Evolutionary conservation across 1,140 invertebrate genomes (phyloP).

Genomic region (Heliothis subflexa): DNA sequence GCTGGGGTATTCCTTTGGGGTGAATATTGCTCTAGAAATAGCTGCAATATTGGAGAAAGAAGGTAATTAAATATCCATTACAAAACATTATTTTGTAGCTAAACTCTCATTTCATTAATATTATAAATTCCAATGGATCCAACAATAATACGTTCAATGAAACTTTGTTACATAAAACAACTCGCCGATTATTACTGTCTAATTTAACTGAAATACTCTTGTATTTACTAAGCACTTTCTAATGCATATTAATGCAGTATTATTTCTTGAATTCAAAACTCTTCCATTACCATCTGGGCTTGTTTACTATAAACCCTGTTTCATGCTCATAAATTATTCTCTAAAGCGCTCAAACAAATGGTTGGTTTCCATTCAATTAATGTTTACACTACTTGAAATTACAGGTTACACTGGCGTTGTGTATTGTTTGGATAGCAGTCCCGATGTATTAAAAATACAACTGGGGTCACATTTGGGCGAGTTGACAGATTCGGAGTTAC

Average conservation of each 20-base stretch:
- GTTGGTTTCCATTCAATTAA: conserved; percentile 17
- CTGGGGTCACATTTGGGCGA: conserved; percentile 48
- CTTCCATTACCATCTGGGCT: conserved; percentile 22
- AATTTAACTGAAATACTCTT: neutral
- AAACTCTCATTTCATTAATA: neutral
- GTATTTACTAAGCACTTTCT: conserved; percentile 18
- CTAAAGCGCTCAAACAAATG: conserved; percentile 31
- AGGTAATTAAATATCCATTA: conserved; percentile 35
- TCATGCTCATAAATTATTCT: conserved; percentile 32
- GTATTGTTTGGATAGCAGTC: conserved; percentile 56
- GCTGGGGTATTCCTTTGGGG: conserved; percentile 50
- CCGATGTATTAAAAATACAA: conserved; percentile 51
- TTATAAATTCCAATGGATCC: neutral
- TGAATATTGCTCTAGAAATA: conserved; percentile 47
- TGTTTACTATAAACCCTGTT: conserved; percentile 35
- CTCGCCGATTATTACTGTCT: conserved; percentile 10
- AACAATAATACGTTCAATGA: conserved; percentile 15
- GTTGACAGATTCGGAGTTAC: conserved; percentile 29
- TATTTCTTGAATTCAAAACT: conserved; percentile 26
- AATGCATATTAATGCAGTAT: conserved; percentile 22
- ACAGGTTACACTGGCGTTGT: conserved; percentile 52
- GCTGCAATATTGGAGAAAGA: conserved; percentile 48
- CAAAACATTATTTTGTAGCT: neutral
- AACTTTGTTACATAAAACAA: neutral
- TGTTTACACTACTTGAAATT: conserved; percentile 41